Percentiles rank a stretch among this genome's conserved stretches.
These are phyloP conservation scores for Nesometra sesokonis DNA, from an alignment of 35 echinoderm and acorn worm genomes.

Conservation along the genomic window DNA sequence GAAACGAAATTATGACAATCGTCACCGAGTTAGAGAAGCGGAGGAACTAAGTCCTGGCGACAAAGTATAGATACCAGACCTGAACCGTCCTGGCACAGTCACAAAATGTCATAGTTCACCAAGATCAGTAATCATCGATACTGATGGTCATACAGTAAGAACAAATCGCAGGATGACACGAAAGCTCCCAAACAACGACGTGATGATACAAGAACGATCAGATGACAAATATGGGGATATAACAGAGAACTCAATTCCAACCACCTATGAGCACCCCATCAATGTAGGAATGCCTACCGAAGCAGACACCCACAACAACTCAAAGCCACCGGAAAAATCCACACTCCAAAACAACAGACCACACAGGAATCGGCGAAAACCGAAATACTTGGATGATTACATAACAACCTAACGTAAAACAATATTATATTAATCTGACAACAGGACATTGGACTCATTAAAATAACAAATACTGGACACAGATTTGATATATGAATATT, in stretches of 20 bases:
- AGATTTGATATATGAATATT: no score
- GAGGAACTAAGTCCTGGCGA: background rate
- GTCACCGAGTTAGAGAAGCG: background rate
- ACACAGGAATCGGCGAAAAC: background rate
- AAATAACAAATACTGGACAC: no score
- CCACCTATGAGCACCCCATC: background rate
- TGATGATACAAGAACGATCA: background rate
- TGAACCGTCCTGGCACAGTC: background rate
- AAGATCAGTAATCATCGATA: background rate
- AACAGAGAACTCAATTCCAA: background rate
- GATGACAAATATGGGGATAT: background rate
- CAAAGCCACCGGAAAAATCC: background rate
- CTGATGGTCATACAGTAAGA: background rate
- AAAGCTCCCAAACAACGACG: background rate
- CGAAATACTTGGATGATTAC: background rate
- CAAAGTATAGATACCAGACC: background rate
- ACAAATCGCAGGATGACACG: background rate
- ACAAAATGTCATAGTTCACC: background rate
- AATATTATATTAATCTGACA: no score
- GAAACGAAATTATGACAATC: background rate
- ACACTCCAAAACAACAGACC: background rate
- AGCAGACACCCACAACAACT: background rate
- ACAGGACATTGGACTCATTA: no score
- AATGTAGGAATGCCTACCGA: background rate
- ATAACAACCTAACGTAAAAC: background rate